These are phyloP conservation scores for Enteromius unitaeniatus DNA, from an alignment of 2,797 vertebrate genomes.

Conservation along the genomic window DNA sequence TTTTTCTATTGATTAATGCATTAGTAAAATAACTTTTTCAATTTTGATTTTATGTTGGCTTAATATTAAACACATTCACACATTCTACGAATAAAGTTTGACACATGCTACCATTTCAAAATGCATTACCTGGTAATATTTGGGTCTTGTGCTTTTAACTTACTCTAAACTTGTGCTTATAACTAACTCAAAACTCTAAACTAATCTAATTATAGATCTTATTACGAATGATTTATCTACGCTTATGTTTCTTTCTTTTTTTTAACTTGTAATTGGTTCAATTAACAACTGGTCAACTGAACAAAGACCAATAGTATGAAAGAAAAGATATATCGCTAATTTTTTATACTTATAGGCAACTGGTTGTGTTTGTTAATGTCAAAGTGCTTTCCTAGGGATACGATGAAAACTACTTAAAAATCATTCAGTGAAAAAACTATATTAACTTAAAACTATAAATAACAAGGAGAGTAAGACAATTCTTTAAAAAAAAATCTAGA, in stretches of 20 bases:
- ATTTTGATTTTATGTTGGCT: neutral
- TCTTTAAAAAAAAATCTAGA: neutral
- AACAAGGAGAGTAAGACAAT: neutral
- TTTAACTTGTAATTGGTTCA: neutral
- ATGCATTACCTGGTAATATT: neutral
- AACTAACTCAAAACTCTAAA: too few species aligned
- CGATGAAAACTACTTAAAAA: neutral
- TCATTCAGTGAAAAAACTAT: neutral
- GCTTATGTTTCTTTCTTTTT: neutral
- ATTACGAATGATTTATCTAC: neutral
- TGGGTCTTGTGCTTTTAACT: neutral
- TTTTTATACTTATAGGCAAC: neutral
- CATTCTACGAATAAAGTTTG: neutral
- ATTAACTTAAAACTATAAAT: neutral
- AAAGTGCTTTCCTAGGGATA: neutral
- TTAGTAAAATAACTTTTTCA: neutral
- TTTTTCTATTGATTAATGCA: neutral
- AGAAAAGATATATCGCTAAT: neutral
- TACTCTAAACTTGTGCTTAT: too few species aligned
- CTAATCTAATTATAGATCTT: neutral
- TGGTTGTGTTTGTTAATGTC: slow-evolving; percentile 1
- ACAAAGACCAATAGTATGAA: neutral
- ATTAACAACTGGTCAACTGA: neutral
- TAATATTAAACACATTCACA: neutral
- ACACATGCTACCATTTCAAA: neutral